Base-by-base conservation (phyloP, 2,113 vertebrate species). In the Sphaerodactylus townsendi region DNA sequence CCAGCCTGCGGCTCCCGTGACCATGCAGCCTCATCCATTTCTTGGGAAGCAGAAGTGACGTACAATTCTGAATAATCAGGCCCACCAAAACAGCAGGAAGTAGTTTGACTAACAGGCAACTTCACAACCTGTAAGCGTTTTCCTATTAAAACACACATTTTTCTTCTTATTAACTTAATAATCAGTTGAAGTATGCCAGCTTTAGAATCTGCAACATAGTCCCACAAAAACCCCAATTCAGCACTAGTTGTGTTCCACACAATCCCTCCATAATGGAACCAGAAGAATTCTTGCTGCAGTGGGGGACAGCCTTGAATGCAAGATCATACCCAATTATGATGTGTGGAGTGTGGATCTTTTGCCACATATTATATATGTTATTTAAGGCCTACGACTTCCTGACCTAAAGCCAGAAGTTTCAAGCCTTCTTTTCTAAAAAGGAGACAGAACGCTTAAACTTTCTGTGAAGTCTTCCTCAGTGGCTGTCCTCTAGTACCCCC, bases 31-130 rank as follows among this genome's bases (percentile, higher is more conserved):
- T 96, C 89, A 83, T 96, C 93, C 90, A 98, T 93, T 28, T 96
- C 98, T 0, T 95, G 88, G 62, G 79, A 92, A 46, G 97, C 98
- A 44, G 96, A 96, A 82, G 98, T 99, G 92, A 99, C 98, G 4
- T 96, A 99, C 85, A 99, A 96, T 88, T 99, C 98, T 33, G 96
- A 96, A 93, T 97, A 98, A 93, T 98, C 96, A 15, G 95, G 96
- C 81, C 98, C 98, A 71, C 98, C 98, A 0, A 99, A 99, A 88
- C 97, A 98, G 92, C 98, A 98, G 1, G 98, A 99, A 28, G 98
- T 99, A 77, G 96, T 98, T 86, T 97, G 98, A 35, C 89, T 95
- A 33, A 96, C 96, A 0, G 98, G 98, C 73, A 99, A 92, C 83
- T 95, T 97, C 78, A 99, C 95, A 0, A 97, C 98, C 92, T 97